A percentile compares a stretch with the other conserved stretches of the same genome.
These are phyloP conservation scores for Drosophila triauraria DNA, from an alignment of 1,140 invertebrate species.

Conservation along the genomic window DNA sequence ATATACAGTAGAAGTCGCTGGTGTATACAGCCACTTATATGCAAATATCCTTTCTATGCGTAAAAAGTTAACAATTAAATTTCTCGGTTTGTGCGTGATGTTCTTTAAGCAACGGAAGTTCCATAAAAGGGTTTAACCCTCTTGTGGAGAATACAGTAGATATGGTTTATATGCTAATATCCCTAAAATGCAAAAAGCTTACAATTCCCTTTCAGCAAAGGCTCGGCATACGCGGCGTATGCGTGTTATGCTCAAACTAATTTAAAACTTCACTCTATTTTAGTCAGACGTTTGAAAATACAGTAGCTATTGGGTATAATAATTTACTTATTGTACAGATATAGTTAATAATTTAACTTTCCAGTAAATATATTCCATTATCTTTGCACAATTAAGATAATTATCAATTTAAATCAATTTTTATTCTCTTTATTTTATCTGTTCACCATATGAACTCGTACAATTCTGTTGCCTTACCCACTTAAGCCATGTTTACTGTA, in stretches of 20 bases:
- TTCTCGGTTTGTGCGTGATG: not conserved
- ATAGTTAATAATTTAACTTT: too few species aligned
- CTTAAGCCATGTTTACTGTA: not conserved
- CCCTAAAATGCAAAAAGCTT: not conserved
- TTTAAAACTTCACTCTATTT: constrained; percentile 4
- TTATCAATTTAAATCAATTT: not conserved
- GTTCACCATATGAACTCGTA: not conserved
- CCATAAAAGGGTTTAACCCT: not conserved
- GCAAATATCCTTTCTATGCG: constrained; percentile 7
- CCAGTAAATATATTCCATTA: too few species aligned
- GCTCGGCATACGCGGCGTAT: not conserved
- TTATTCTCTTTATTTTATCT: not conserved
- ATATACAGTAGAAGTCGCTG: not conserved
- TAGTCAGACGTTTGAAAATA: not conserved
- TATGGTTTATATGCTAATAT: constrained; percentile 6
- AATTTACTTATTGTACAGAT: too few species aligned
- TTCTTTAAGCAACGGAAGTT: not conserved
- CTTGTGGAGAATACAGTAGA: not conserved
- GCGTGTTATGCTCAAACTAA: constrained; percentile 6
- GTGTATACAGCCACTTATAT: constrained; percentile 7
- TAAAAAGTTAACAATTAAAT: constrained; percentile 9
- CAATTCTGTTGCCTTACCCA: too few species aligned
- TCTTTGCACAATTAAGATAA: too few species aligned
- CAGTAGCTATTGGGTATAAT: not conserved
- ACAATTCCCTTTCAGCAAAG: not conserved